Conservation (phyloP, 37 sponge, comb jelly and placozoan genomes). For the Spongia lamella region DNA sequence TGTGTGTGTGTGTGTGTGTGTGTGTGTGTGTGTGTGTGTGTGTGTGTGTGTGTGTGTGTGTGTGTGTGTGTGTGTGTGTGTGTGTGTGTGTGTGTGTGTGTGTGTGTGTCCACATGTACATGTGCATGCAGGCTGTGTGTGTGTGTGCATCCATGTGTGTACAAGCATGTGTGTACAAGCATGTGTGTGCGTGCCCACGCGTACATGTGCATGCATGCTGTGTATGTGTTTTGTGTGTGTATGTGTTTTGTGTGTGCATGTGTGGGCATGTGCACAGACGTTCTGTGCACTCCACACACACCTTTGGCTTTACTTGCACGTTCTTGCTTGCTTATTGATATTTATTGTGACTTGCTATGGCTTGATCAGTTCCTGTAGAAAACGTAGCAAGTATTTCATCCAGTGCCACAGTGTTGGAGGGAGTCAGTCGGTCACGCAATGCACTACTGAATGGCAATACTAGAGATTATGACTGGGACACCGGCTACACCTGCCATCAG, state of each 20-base stretch:
- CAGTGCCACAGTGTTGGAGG: slow-evolving; percentile 91
- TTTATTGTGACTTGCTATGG: neutral
- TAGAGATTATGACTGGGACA: slow-evolving; percentile 96
- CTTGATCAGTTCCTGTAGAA: slow-evolving; percentile 63
- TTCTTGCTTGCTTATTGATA: neutral
- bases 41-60: no score
- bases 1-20: no score
- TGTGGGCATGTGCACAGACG: no score
- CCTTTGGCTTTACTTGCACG: neutral
- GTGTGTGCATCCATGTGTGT: no score
- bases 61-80: no score
- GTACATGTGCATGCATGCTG: slow-evolving; percentile 2
- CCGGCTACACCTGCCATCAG: slow-evolving; percentile 97
- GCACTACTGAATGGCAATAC: slow-evolving; percentile 89
- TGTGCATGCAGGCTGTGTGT: no score
- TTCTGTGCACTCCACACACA: no score
- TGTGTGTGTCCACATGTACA: neutral
- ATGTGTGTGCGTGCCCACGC: neutral
- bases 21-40: no score
- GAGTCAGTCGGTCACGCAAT: slow-evolving; percentile 82
- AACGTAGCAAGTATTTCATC: slow-evolving; percentile 85
- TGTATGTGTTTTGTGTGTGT: neutral
- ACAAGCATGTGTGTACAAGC: no score
- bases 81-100: no score
- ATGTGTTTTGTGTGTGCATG: no score